Evolutionary conservation across 1,140 invertebrate species (phyloP), one percentile per base, ranked within the genome.

Genomic region (Drosophila albomicans): DNA sequence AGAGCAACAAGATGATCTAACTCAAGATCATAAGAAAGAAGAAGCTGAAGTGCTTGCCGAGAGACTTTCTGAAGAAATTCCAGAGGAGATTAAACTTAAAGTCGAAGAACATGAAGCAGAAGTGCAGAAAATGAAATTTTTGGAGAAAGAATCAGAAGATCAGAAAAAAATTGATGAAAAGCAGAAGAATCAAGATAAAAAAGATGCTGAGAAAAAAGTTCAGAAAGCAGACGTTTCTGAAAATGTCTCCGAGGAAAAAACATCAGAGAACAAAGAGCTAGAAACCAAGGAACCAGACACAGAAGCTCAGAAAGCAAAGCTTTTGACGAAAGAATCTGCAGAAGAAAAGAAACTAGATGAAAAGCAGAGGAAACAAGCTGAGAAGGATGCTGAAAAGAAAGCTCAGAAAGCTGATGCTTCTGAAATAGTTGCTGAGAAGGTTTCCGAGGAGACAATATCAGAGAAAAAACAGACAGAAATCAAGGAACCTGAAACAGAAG

Each of bases 81-180:
- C 43, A 57, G 66, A 75, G 30, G 48, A 28, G 43, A 72, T 73
- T 43, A 71, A 59, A 15, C 32, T 38, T 7, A 35, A 35, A 3
- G 7, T 46, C 1, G 46, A 54, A 6, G 58, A 70, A 11, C 5
- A 25, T n/a, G 38, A 52, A 8, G 63, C 52, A 56, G 75, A 68
- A 43, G 51, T 61, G 6, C 30, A 79, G 63, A 63, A 68, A 6
- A 79, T 52, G 8, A 48, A 41, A 59, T 10, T 28, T 54, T 32
- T 28, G 16, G 69, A 77, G 46, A 81, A 73, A 35, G 32, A 35
- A 35, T 8, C 32, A 6, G 30, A 59, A 82, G 67, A 78, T 11
- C 43, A 73, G 15, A 61, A 28, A 67, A n/a, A 54, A 54, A 25
- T 11, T 45, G 16, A 54, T 71, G 20, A 46, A 28, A 41, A 69